Conservation (phyloP, 2,888 invertebrate genomes). For the Ormyrus pomaceus region DNA sequence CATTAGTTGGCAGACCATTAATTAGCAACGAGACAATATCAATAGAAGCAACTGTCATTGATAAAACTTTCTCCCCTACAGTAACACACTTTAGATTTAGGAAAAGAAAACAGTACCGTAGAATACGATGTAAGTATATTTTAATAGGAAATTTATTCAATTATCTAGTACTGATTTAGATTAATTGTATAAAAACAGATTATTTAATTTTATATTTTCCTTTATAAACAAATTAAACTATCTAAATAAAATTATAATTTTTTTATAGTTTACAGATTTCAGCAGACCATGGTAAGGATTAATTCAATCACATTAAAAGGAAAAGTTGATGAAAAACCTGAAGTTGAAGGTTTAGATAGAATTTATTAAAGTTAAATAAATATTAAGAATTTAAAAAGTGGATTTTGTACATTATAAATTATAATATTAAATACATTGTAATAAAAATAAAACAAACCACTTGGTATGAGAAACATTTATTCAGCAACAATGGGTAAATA, state of each 20-base stretch:
- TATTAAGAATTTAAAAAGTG: constrained; percentile 34
- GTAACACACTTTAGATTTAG: constrained; percentile 87
- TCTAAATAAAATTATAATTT: constrained; percentile 39
- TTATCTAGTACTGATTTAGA: not conserved
- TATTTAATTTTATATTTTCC: not conserved
- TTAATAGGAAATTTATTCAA: constrained; percentile 13
- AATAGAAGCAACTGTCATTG: constrained; percentile 88
- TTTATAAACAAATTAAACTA: constrained; percentile 24
- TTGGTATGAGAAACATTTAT: constrained; percentile 52
- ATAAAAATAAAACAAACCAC: constrained; percentile 21
- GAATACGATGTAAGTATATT: constrained; percentile 81
- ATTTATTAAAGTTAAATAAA: constrained; percentile 63
- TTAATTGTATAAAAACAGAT: not conserved
- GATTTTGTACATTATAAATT: constrained; percentile 33
- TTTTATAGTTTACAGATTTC: constrained; percentile 79
- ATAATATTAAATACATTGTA: constrained; percentile 20
- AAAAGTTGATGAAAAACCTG: constrained; percentile 77
- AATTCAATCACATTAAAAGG: constrained; percentile 82
- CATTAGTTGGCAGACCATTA: constrained; percentile 87
- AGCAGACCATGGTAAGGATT: constrained; percentile 86
- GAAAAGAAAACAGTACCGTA: constrained; percentile 86
- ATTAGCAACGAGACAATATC: constrained; percentile 84
- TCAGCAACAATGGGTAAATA: constrained; percentile 56
- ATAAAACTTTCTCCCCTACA: constrained; percentile 89
- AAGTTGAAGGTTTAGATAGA: constrained; percentile 74